Percentiles rank a stretch among this genome's conserved stretches.
Evolutionary conservation across 2,113 vertebrate species (phyloP).

Genomic region (Oriolus oriolus): DNA sequence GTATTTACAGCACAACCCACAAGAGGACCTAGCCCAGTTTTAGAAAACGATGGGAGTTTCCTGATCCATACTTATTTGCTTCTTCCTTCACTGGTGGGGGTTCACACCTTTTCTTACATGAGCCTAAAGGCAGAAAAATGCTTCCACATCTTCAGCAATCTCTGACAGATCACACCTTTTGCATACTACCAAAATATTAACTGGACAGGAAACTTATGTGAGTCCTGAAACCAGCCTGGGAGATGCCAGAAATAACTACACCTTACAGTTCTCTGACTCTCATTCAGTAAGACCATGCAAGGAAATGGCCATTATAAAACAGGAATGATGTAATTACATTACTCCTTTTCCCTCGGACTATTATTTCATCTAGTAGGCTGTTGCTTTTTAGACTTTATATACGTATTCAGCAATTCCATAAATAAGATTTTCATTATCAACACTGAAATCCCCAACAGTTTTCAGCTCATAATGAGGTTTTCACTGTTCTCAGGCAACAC

Average conservation of each 20-base stretch:
- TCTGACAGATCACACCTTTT: neutral
- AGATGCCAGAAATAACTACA: neutral
- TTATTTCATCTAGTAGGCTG: slow-evolving; percentile 20
- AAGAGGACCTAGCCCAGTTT: neutral
- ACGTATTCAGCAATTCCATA: slow-evolving; percentile 60
- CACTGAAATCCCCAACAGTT: slow-evolving; percentile 58
- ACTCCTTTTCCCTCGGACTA: slow-evolving; percentile 2
- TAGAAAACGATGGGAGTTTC: neutral
- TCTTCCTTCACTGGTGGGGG: neutral
- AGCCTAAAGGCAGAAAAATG: neutral
- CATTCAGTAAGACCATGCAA: neutral
- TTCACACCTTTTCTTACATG: neutral
- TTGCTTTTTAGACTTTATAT: slow-evolving; percentile 16
- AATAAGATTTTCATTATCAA: slow-evolving; percentile 64
- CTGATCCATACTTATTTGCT: neutral
- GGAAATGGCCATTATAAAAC: neutral
- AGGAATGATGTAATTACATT: neutral
- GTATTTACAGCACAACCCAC: neutral
- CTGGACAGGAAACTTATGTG: neutral
- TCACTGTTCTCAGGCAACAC: slow-evolving; percentile 10
- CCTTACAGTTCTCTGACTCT: neutral
- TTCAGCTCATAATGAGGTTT: slow-evolving; percentile 54
- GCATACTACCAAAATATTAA: neutral
- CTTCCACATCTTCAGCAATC: neutral
- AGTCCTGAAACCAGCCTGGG: neutral